These are phyloP conservation scores for Lacanobia oleracea DNA, from an alignment of 2,888 invertebrate genomes.

Conservation along the genomic window DNA sequence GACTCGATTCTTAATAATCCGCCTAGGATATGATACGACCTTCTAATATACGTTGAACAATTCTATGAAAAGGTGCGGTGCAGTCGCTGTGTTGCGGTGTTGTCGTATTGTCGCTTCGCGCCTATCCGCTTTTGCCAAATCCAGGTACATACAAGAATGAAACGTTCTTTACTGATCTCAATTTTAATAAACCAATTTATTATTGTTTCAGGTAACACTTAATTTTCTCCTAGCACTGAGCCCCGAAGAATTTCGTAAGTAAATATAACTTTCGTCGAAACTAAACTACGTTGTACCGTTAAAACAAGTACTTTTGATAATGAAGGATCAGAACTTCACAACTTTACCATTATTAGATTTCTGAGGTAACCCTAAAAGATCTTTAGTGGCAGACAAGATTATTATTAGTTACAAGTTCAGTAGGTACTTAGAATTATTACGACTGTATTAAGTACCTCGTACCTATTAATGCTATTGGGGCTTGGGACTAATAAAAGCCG, in stretches of 20 bases:
- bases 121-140: not conserved
- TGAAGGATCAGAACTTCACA: conserved; percentile 12
- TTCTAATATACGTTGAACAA: no score
- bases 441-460: conserved; percentile 8
- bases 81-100: not conserved
- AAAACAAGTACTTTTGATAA: conserved; percentile 31
- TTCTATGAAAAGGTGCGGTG: not conserved
- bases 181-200: not conserved
- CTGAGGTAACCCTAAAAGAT: conserved; percentile 29
- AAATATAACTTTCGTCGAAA: conserved; percentile 29
- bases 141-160: not conserved
- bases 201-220: conserved; percentile 40
- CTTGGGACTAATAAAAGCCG: not conserved
- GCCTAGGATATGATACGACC: no score
- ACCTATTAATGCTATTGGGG: not conserved
- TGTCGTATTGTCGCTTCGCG: not conserved
- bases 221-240: not conserved
- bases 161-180: not conserved
- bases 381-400: conserved; percentile 18
- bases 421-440: conserved; percentile 12
- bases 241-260: conserved; percentile 34
- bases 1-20: no score
- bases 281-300: conserved; percentile 15
- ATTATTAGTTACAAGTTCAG: conserved; percentile 1
- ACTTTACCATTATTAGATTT: conserved; percentile 34